Evolutionary conservation across 2,888 invertebrate species (phyloP).

Genomic region (Apamea monoglypha): DNA sequence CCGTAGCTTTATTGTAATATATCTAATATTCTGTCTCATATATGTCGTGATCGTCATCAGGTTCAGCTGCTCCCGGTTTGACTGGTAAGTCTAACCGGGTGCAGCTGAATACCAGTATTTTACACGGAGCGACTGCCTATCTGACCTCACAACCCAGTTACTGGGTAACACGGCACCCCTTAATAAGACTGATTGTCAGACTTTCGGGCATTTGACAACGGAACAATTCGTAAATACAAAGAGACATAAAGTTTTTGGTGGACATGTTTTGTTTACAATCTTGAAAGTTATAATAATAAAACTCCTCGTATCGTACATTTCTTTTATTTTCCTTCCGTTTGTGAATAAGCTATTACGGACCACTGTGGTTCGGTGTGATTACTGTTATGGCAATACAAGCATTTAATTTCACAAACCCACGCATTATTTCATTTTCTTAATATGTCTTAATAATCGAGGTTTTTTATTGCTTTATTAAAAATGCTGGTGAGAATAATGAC

Average conservation of each 20-base stretch:
- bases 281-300: constrained; percentile 27
- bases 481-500: constrained; percentile 3
- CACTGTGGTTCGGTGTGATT: constrained; percentile 31
- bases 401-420: constrained; percentile 40
- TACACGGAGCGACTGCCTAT: background rate
- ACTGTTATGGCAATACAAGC: constrained; percentile 23
- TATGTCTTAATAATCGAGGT: constrained; percentile 31
- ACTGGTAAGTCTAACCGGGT: background rate
- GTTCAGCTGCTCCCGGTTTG: too few species aligned
- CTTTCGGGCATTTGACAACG: background rate
- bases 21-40: background rate
- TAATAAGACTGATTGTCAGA: background rate
- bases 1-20: background rate
- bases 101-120: background rate
- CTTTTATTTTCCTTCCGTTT: constrained; percentile 14
- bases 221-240: background rate
- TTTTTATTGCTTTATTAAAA: constrained; percentile 34
- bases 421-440: constrained; percentile 47
- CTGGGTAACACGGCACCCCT: background rate
- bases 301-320: constrained; percentile 4
- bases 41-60: background rate
- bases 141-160: background rate
- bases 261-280: constrained; percentile 18
- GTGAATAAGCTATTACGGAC: constrained; percentile 31
- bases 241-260: background rate